Base-by-base conservation (phyloP, 2,797 vertebrate genomes). In the Liasis olivaceus region DNA sequence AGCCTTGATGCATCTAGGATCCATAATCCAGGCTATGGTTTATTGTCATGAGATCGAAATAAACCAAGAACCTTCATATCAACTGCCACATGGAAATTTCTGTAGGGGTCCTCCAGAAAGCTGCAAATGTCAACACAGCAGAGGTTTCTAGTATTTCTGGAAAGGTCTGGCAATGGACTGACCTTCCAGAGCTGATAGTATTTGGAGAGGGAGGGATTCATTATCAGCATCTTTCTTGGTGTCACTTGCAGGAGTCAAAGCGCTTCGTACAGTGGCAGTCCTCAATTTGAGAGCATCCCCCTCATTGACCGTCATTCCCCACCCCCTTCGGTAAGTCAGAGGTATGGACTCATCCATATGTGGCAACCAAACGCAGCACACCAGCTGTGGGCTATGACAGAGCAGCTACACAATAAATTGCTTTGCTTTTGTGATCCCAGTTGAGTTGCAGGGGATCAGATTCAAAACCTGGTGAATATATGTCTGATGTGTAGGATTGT, bases 191-290 rank as follows among this genome's bases (percentile, higher is more conserved):
- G 87, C 31, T 88, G 60, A 22, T 59, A n/a, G 31, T 12, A 1
- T 56, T 26, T 91, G 15, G 77, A 42, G 62, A 24, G 54, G 92
- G 51, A 14, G 56, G 92, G 47, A 17, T 36, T 15, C 2, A 0
- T 91, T 88, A 66, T 91, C 51, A 91, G 54, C 69, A 47, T 85
- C 59, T 81, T 66, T 90, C 85, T 93, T 64, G n/a, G 12, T 93
- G 69, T 93, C 36, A 2, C 88, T 96, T 87, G 95, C 98, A 99
- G 99, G 99, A 99, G 98, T 99, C 99, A 98, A 99, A 99, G 98
- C 98, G 98, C 98, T 99, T 99, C 97, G 98, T 99, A 97, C 98
- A 99, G 98, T 99, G 99, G 99, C 99, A 99, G 98, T 98, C 99
- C 96, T 99, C 98, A 98, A 98, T 99, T 98, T 99, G 99, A 99